These are phyloP conservation scores for Ara ararauna DNA, from an alignment of 2,797 vertebrate species.

Conservation along the genomic window DNA sequence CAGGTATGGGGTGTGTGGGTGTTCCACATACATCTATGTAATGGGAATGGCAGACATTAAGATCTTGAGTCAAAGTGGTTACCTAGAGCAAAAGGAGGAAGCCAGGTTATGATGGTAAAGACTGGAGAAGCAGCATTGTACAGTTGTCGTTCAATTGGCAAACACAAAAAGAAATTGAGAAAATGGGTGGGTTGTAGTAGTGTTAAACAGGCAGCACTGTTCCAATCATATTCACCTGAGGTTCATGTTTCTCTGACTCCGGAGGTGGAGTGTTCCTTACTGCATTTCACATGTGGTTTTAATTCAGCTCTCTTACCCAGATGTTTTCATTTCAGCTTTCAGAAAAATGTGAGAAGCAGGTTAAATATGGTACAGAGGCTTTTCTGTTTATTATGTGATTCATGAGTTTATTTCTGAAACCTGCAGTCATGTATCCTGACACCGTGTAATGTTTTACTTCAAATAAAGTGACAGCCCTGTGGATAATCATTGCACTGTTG, in stretches of 20 bases:
- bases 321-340: slow-evolving; percentile 57
- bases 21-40: fast-evolving
- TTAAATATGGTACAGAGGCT: slow-evolving; percentile 51
- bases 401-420: slow-evolving; percentile 64
- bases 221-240: not conserved
- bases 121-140: not conserved
- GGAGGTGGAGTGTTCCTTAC: not conserved
- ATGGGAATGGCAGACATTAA: not conserved
- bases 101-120: not conserved
- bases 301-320: slow-evolving; percentile 45
- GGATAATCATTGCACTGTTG: not conserved
- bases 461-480: slow-evolving; percentile 24
- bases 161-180: not conserved
- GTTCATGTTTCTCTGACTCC: not conserved
- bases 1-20: not conserved
- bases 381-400: slow-evolving; percentile 65
- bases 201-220: not conserved
- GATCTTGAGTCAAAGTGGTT: not conserved
- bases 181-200: not conserved
- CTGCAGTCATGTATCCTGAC: slow-evolving; percentile 33
- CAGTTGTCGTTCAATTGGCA: not conserved
- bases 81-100: not conserved
- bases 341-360: slow-evolving; percentile 45
- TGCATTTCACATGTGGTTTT: slow-evolving; percentile 11
- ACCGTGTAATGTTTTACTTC: slow-evolving; percentile 29